Evolutionary conservation across 2,113 vertebrate species (phyloP).

Genomic region (Myodes glareolus): DNA sequence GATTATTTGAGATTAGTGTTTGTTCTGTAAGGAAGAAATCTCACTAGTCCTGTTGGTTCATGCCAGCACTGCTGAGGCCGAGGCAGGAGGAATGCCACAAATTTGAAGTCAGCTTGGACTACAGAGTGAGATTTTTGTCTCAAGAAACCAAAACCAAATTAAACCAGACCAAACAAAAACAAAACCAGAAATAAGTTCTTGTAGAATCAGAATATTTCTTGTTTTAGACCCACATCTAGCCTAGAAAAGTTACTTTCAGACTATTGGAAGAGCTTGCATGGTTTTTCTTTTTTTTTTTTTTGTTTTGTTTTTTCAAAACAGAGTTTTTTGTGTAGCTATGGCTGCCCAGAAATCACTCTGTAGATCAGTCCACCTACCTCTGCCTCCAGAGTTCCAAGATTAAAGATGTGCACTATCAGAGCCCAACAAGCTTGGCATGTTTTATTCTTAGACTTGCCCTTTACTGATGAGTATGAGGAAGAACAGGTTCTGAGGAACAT

Average conservation of each 20-base stretch:
- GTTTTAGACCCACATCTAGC: not conserved
- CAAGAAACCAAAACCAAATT: not conserved
- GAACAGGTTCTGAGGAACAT: not conserved
- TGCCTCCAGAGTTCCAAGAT: not conserved
- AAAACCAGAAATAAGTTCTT: not conserved
- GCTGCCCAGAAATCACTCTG: not conserved
- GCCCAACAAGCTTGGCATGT: not conserved
- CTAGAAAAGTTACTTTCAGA: not conserved
- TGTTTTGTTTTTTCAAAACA: not conserved
- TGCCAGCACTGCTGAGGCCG: not conserved
- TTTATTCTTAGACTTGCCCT: not conserved
- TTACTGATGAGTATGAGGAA: not conserved
- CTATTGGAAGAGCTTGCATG: not conserved
- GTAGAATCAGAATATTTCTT: not conserved
- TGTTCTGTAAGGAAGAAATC: constrained; percentile 31
- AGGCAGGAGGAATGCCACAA: not conserved
- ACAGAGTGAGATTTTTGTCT: not conserved
- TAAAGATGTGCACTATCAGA: not conserved
- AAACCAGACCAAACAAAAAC: not conserved
- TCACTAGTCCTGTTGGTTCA: too few relatives aligned
- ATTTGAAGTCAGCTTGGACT: not conserved
- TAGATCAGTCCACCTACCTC: not conserved
- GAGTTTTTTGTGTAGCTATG: not conserved
- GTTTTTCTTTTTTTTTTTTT: not conserved
- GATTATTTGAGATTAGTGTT: not conserved